These are phyloP conservation scores for Seriola aureovittata DNA, from an alignment of 2,113 vertebrate species.

Conservation along the genomic window DNA sequence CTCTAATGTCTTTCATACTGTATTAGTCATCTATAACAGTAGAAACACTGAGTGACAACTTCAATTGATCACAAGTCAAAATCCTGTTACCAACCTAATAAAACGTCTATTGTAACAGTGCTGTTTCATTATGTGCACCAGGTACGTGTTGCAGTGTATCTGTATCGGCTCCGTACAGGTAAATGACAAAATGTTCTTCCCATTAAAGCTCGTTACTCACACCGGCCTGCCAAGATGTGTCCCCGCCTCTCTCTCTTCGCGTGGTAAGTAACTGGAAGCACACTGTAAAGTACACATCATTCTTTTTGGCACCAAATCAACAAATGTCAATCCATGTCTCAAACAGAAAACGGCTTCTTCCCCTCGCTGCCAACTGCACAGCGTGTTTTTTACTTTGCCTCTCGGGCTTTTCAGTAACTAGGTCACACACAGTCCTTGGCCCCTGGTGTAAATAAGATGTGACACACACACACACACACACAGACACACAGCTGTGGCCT, in stretches of 20 bases:
- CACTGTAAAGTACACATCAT: neutral
- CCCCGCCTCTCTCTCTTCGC: neutral
- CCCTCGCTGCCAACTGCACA: neutral
- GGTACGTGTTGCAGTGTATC: neutral
- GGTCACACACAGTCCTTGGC: slow-evolving; percentile 67
- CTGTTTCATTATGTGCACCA: neutral
- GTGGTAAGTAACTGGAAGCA: neutral
- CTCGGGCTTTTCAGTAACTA: slow-evolving; percentile 69
- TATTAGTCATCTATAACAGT: neutral
- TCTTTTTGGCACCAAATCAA: neutral
- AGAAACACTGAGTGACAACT: neutral
- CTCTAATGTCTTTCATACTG: neutral
- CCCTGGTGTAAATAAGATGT: slow-evolving; percentile 78
- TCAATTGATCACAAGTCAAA: neutral
- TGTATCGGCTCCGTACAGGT: neutral
- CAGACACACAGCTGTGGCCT: slow-evolving; percentile 72
- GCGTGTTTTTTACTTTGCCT: slow-evolving; percentile 46
- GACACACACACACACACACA: slow-evolving; percentile 64
- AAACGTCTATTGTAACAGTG: neutral
- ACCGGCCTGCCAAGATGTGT: no score
- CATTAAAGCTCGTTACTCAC: no score
- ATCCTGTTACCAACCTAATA: neutral
- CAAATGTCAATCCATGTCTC: neutral
- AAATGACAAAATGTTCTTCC: neutral
- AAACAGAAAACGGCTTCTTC: neutral